Percentiles rank a stretch among this genome's conserved stretches.
phyloP scores from a whole-genome alignment of 2,113 vertebrate species.

The Chelonoidis abingdonii region DNA sequence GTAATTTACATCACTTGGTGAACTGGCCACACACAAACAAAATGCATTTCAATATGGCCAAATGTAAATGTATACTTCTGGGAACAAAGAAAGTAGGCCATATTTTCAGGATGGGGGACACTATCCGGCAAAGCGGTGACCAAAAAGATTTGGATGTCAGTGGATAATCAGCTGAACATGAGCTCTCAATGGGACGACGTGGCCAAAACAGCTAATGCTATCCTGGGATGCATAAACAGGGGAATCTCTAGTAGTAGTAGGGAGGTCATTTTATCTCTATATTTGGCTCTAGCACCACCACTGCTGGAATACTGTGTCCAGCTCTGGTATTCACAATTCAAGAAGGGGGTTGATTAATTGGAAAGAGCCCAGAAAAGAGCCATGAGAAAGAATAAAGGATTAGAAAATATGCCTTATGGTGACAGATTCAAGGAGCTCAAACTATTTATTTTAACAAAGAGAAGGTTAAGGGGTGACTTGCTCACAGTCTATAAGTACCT shows the following conservation, averaged over 20 bases:
- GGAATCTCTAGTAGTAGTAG: too few relatives aligned
- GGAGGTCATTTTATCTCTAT: too few relatives aligned
- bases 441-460: background rate
- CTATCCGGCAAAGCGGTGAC: background rate
- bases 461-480: background rate
- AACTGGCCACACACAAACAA: background rate
- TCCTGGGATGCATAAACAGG: too few relatives aligned
- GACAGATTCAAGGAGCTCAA: background rate
- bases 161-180: background rate
- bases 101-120: background rate
- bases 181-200: background rate
- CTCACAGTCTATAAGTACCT: background rate
- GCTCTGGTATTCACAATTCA: too few relatives aligned
- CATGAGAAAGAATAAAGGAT: background rate
- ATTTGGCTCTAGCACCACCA: too few relatives aligned
- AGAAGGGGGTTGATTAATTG: too few relatives aligned
- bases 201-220: too few relatives aligned
- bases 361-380: too few relatives aligned
- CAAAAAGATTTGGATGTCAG: background rate
- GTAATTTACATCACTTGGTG: background rate
- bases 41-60: background rate
- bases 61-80: background rate
- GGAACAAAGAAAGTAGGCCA: background rate
- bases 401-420: background rate
- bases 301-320: too few relatives aligned